A percentile compares a stretch with the other conserved stretches of the same genome.
phyloP scores from a whole-genome alignment of 2,797 vertebrate species.

The Meriones psammophilus region DNA sequence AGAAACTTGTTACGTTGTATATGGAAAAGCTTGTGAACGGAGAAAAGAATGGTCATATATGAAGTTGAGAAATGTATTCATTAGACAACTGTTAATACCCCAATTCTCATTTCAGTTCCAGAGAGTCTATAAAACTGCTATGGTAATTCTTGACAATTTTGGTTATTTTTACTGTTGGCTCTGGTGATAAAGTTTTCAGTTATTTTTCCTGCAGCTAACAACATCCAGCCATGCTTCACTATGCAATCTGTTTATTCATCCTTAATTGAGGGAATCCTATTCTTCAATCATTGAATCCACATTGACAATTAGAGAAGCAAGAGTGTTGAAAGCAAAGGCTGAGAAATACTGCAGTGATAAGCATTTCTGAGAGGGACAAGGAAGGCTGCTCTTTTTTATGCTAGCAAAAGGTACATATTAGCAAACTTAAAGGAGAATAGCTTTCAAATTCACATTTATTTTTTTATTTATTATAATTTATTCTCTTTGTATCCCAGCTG shows the following conservation, averaged over 20 bases:
- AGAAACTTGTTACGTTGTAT: not conserved
- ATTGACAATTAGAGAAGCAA: not conserved
- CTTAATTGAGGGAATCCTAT: not conserved
- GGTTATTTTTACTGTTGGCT: not conserved
- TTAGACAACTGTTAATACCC: not conserved
- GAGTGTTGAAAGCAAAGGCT: slow-evolving; percentile 7
- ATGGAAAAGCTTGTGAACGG: not conserved
- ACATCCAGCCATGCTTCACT: not conserved
- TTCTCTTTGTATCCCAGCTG: too few relatives aligned
- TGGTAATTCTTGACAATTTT: not conserved
- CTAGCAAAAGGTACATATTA: not conserved
- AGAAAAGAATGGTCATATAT: not conserved
- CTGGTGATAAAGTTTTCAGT: not conserved
- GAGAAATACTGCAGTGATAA: not conserved
- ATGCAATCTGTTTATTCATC: not conserved
- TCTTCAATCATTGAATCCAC: not conserved
- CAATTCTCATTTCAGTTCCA: not conserved
- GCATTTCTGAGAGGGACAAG: slow-evolving; percentile 19
- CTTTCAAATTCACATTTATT: not conserved
- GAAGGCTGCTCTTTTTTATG: not conserved
- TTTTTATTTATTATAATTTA: too few relatives aligned
- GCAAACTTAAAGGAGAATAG: slow-evolving; percentile 21
- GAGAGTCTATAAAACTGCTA: not conserved
- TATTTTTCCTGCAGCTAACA: not conserved
- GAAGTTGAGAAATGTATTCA: not conserved